phyloP scores from a whole-genome alignment of 2,113 vertebrate species.

The Peromyscus maniculatus region DNA sequence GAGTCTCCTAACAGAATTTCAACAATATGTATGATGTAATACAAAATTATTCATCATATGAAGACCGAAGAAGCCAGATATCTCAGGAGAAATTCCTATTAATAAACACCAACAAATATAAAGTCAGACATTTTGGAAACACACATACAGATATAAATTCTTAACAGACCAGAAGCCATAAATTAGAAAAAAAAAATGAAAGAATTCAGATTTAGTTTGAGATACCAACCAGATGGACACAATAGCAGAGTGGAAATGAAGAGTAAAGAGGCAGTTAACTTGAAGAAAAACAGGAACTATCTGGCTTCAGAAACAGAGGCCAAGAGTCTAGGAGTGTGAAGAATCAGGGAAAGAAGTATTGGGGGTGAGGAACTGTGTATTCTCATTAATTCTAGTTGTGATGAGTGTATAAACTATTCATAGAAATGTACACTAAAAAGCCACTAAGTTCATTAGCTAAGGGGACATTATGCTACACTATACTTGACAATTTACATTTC shows the following conservation, averaged over 20 bases:
- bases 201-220: not conserved
- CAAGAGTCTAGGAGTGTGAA: not conserved
- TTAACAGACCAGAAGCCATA: not conserved
- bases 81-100: not conserved
- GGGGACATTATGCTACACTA: not conserved
- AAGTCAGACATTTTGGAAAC: not conserved
- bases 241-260: not conserved
- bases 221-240: not conserved
- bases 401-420: not conserved
- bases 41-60: not conserved
- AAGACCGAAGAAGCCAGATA: not conserved
- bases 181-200: not conserved
- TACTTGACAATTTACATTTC: not conserved
- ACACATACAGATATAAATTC: not conserved
- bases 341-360: not conserved
- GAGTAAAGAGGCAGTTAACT: not conserved
- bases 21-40: not conserved
- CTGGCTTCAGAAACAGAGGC: not conserved
- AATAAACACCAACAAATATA: not conserved
- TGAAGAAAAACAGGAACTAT: not conserved
- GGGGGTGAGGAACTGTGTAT: not conserved
- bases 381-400: not conserved
- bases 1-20: not conserved
- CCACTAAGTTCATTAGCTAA: not conserved
- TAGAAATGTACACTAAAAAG: not conserved